Evolutionary conservation across 1,140 invertebrate genomes (phyloP), one percentile per base, ranked within the genome.

Genomic region (Drosophila lacteicornis): DNA sequence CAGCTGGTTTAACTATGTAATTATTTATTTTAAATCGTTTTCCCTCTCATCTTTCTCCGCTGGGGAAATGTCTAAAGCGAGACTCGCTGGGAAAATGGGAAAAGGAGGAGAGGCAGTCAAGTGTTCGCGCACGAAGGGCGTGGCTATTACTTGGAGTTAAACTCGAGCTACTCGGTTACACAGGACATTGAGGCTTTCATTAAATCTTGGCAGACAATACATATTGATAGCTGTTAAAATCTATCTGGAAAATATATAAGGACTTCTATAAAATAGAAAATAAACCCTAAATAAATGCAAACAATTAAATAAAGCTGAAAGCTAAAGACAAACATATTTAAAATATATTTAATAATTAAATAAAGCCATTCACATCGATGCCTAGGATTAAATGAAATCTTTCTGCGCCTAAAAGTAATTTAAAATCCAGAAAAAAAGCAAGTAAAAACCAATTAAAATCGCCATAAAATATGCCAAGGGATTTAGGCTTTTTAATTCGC

Each of bases 1-100:
- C 75, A 67, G 74, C 73, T 77, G 75, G 42, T 38, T 77, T 77
- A 78, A 78, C 76, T 70, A 45, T 78, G 58, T 68, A 79, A 79
- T 79, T 79, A 79, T 79, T 79, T 79, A 79, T 79, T 79, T 77
- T 79, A 77, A 79, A 79, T 79, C 75, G 75, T 70, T 79, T 69
- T 78, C 50, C 63, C 55, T 57, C 65, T 68, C 65, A 68, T 68
- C 70, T 56, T 56, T 56, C 38, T 11, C 8, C 71, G 47, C 50
- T 43, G 49, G 19, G 19, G 17, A 25, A 30, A 22, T 30, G 33
- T 22, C 33, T 30, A 8, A 22, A 27, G n/a, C 30, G 49, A 62
- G 19, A 12, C n/a, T 19, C 33, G n/a, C 9, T 25, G 33, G n/a
- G 12, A 38, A 53, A 67, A 68, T 56, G 43, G 3, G 46, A 5